A percentile compares a stretch with the other conserved stretches of the same genome.
phyloP scores from a whole-genome alignment of 2,888 invertebrate species.

The Theretra japonica region DNA sequence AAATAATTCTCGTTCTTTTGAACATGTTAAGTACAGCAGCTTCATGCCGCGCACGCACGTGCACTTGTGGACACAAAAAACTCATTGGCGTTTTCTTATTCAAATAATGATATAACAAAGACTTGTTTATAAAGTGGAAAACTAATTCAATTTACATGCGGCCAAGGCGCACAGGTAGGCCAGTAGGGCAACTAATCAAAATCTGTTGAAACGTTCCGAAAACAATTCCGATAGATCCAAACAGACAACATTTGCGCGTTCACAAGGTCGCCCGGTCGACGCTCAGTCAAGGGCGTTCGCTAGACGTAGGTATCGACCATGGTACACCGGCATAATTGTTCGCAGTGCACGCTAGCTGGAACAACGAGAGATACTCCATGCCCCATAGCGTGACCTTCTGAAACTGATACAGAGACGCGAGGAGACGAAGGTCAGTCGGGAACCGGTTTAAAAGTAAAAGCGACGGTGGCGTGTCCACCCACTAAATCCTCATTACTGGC shows the following conservation, averaged over 20 bases:
- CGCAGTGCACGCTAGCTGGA: conserved; percentile 44
- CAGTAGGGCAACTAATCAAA: conserved; percentile 16
- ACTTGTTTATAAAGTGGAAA: background rate
- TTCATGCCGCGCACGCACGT: background rate
- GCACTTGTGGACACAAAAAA: background rate
- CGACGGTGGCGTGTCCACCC: conserved; percentile 77
- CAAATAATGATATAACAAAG: background rate
- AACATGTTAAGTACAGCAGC: background rate
- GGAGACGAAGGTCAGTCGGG: conserved; percentile 65
- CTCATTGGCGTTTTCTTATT: conserved; percentile 6
- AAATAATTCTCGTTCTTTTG: background rate
- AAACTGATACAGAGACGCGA: conserved; percentile 39
- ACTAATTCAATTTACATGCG: conserved; percentile 12
- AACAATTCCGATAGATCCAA: conserved; percentile 72
- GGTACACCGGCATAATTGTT: conserved; percentile 56
- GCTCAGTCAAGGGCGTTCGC: conserved; percentile 81
- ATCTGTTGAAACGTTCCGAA: conserved; percentile 43
- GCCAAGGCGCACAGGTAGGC: conserved; percentile 12
- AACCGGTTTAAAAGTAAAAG: conserved; percentile 83
- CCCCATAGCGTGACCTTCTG: conserved; percentile 32
- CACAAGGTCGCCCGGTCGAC: conserved; percentile 81
- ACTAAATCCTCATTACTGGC: conserved; percentile 81
- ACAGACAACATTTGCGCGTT: conserved; percentile 74
- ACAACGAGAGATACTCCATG: conserved; percentile 34
- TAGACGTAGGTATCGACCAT: conserved; percentile 67